Evolutionary conservation across 2,888 invertebrate genomes (phyloP).

Genomic region (Drosophila pegasa): DNA sequence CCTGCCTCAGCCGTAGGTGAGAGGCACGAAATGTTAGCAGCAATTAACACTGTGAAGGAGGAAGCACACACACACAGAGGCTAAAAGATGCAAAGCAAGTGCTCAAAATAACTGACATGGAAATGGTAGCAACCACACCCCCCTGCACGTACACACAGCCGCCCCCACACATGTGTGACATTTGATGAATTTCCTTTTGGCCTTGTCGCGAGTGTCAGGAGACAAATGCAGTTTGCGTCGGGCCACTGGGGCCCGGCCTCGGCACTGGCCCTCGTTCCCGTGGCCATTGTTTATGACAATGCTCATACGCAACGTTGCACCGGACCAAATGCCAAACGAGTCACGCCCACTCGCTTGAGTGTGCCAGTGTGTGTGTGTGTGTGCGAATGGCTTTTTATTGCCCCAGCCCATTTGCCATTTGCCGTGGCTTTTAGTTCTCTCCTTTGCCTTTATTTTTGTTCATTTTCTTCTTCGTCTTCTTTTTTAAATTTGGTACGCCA

Average conservation of each 20-base stretch:
- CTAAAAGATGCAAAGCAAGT: conserved; percentile 59
- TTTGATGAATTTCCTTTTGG: conserved; percentile 76
- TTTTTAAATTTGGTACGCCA: conserved; percentile 26
- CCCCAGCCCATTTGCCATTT: conserved; percentile 40
- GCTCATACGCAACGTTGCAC: conserved; percentile 53
- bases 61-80: conserved; percentile 31
- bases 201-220: conserved; percentile 72
- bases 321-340: conserved; percentile 41
- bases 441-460: conserved; percentile 11
- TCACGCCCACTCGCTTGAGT: conserved; percentile 23
- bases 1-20: conserved; percentile 19
- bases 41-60: conserved; percentile 66
- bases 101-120: conserved; percentile 65
- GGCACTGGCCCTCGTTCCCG: conserved; percentile 15
- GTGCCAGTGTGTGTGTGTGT: conserved; percentile 3
- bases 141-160: not conserved
- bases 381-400: conserved; percentile 32
- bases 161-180: conserved; percentile 35
- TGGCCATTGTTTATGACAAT: conserved; percentile 51
- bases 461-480: conserved; percentile 2
- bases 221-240: conserved; percentile 48
- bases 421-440: conserved; percentile 15
- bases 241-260: conserved; percentile 29
- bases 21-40: conserved; percentile 68
- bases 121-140: conserved; percentile 12